Evolutionary conservation across 2,888 invertebrate species (phyloP), one percentile per base, ranked within the genome.

Genomic region (Byasa hedistus): DNA sequence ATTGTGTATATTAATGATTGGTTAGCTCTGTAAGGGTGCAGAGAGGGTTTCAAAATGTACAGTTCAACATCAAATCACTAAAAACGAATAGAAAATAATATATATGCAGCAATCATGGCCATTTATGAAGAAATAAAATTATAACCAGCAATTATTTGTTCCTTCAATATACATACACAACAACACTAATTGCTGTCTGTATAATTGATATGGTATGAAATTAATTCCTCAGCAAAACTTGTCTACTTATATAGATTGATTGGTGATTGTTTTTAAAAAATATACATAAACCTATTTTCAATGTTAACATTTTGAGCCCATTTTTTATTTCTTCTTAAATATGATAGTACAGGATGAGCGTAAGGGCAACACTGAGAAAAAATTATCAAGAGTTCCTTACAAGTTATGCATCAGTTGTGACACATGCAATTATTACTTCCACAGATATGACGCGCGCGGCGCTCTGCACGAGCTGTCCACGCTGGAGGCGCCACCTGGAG

Each of bases 361-460:
- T 24, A 54, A 55, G 24, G 55, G 44, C 27, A 64, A 24, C n/a
- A 55, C 19, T 55, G 60, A 55, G 32, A 32, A 32, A 32, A 32
- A 32, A 10, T 32, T 32, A 32, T 8, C n/a, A 24, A 58, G 39
- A 24, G 21, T 8, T 61, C 22, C 61, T 1, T 3, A 19, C 32
- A 22, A 61, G 23, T 17, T 19, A 10, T 54, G 17, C 39, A 55
- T 55, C 36, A 48, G 24, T 55, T 54, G 32, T 69, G 64, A 71
- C 54, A 58, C 58, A 22, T n/a, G 3, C 4, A 39, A 69, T 75
- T 81, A 76, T 83, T 60, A n/a, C 36, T 72, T 87, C 81, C 73
- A 71, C 87, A 98, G 98, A 93, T 99, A 98, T 91, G 99, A 99
- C 92, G 97, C 97, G 70, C 94, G 99, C 74, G 98, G 98, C 68